Conservation (phyloP, 1,140 invertebrate genomes). For the Pseudomyrmex sp. region DNA sequence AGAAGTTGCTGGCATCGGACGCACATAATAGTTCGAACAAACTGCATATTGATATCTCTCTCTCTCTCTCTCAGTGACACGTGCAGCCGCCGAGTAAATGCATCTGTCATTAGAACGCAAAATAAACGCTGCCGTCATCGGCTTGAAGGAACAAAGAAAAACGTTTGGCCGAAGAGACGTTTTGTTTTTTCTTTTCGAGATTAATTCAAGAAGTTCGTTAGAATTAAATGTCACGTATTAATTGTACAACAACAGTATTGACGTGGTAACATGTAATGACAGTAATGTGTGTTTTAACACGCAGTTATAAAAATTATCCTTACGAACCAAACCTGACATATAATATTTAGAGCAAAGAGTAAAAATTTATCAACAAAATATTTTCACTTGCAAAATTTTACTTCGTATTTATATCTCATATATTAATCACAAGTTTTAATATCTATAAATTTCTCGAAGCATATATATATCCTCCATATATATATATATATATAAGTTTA, state of each 20-base stretch:
- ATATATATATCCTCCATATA: too few species aligned
- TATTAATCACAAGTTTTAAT: too few species aligned
- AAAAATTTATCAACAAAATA: not conserved
- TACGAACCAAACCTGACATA: not conserved
- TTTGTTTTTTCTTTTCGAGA: not conserved
- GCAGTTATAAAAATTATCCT: not conserved
- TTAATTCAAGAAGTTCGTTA: not conserved
- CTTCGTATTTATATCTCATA: not conserved
- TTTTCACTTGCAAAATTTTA: not conserved
- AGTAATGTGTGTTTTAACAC: not conserved
- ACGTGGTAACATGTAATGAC: not conserved
- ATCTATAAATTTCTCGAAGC: not conserved
- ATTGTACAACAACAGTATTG: not conserved
- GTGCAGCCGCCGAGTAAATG: slow-evolving; percentile 47
- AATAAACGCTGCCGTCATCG: slow-evolving; percentile 50
- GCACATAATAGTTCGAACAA: slow-evolving; percentile 32
- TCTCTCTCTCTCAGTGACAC: slow-evolving; percentile 16
- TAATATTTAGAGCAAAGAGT: not conserved
- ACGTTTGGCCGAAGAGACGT: slow-evolving; percentile 30
- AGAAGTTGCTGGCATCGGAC: slow-evolving; percentile 45
- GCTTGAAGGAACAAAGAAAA: not conserved
- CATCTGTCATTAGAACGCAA: slow-evolving; percentile 48
- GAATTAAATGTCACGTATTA: not conserved
- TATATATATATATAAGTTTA: not conserved
- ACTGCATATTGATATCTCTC: slow-evolving; percentile 45